Conservation (phyloP, 2,113 vertebrate genomes). For the Clupea harengus region DNA sequence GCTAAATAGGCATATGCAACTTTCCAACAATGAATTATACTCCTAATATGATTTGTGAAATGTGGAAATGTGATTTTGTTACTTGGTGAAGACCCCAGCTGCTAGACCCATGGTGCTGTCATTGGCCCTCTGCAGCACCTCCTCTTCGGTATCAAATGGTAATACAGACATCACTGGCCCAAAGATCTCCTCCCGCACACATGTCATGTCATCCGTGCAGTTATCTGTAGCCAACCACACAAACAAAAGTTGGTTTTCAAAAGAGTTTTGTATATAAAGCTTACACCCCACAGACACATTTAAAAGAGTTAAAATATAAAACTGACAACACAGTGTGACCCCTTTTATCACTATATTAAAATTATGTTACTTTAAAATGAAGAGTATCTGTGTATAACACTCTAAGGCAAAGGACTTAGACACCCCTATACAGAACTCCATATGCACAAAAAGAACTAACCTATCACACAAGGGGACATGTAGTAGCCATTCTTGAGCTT, state of each 20-base stretch:
- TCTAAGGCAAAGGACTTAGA: too few species aligned
- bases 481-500: slow-evolving; percentile 86
- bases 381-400: too few species aligned
- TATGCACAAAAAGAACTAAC: slow-evolving; percentile 63
- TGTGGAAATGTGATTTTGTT: slow-evolving; percentile 1
- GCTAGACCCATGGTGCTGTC: slow-evolving; percentile 83
- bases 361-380: too few species aligned
- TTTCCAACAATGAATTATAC: not conserved
- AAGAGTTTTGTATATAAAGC: not conserved
- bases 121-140: slow-evolving; percentile 87
- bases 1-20: not conserved
- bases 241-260: not conserved
- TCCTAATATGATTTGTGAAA: not conserved
- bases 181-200: slow-evolving; percentile 97
- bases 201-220: slow-evolving; percentile 90
- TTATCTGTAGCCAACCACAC: slow-evolving; percentile 64
- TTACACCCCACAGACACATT: too few species aligned
- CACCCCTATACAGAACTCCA: too few species aligned
- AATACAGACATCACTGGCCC: slow-evolving; percentile 96
- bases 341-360: not conserved
- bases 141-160: slow-evolving; percentile 87
- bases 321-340: too few species aligned
- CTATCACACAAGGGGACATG: slow-evolving; percentile 89
- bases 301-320: too few species aligned
- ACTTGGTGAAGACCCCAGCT: slow-evolving; percentile 96